Percentiles rank a stretch among this genome's conserved stretches.
Conservation (phyloP, 2,888 invertebrate genomes). For the Scelioninae gen. 2 region DNA sequence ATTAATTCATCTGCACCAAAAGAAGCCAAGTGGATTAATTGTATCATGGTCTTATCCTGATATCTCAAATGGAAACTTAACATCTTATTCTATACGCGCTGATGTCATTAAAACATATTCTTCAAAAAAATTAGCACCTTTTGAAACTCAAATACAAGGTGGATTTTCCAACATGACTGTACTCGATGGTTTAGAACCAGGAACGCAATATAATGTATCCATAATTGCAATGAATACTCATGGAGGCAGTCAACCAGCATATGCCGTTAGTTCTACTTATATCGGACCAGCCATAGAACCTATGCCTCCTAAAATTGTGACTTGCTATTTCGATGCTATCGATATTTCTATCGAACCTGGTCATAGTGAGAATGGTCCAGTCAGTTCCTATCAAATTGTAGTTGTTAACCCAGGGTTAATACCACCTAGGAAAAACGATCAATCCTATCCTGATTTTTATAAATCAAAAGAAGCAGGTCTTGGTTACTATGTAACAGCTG, state of each 20-base stretch:
- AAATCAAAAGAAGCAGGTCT: constrained; percentile 82
- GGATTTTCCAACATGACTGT: constrained; percentile 70
- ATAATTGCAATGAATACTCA: constrained; percentile 81
- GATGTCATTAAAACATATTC: constrained; percentile 69
- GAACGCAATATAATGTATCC: constrained; percentile 85
- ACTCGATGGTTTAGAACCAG: constrained; percentile 80
- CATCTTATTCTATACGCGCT: constrained; percentile 74
- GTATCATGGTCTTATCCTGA: constrained; percentile 76
- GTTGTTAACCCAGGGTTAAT: constrained; percentile 82
- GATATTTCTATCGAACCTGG: constrained; percentile 82
- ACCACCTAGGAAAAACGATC: constrained; percentile 79
- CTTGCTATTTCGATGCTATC: constrained; percentile 80
- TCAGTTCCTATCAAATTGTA: constrained; percentile 84
- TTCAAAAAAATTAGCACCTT: constrained; percentile 64
- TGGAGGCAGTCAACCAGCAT: constrained; percentile 79
- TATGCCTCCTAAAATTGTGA: constrained; percentile 80
- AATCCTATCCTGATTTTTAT: constrained; percentile 78
- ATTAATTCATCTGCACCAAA: constrained; percentile 77
- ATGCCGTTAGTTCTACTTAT: constrained; percentile 80
- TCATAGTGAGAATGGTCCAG: constrained; percentile 86
- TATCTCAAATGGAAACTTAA: constrained; percentile 76
- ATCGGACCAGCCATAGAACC: constrained; percentile 84
- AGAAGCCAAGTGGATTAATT: constrained; percentile 75
- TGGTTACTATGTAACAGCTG: constrained; percentile 89
- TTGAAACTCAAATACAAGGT: constrained; percentile 70